Percentiles rank a stretch among this genome's conserved stretches.
phyloP scores from a whole-genome alignment of 2,888 invertebrate genomes.

The Idaea biselata region DNA sequence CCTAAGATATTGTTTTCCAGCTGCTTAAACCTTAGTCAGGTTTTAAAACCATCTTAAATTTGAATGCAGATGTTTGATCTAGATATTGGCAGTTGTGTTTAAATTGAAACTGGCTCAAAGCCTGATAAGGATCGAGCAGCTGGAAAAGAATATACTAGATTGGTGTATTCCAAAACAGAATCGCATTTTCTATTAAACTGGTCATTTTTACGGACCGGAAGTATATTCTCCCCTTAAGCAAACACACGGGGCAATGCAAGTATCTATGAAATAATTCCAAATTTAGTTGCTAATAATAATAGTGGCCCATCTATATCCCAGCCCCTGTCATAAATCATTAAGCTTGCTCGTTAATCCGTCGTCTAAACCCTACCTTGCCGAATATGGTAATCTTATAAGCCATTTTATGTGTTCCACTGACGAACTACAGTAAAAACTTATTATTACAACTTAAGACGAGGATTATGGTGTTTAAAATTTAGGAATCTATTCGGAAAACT shows the following conservation, averaged over 20 bases:
- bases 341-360: neutral
- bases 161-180: too few relatives aligned
- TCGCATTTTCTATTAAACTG: too few relatives aligned
- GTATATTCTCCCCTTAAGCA: neutral
- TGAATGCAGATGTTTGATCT: too few relatives aligned
- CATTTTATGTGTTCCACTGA: conserved; percentile 1
- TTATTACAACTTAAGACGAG: neutral
- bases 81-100: too few relatives aligned
- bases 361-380: neutral
- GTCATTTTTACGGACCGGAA: too few relatives aligned
- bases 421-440: conserved; percentile 1
- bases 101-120: too few relatives aligned
- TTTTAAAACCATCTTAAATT: too few relatives aligned
- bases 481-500: neutral
- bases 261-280: neutral
- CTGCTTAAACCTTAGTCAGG: too few relatives aligned
- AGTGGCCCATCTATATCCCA: neutral
- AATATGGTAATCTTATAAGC: neutral
- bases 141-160: too few relatives aligned
- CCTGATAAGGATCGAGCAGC: too few relatives aligned
- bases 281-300: neutral
- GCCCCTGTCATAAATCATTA: neutral
- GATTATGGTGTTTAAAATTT: neutral
- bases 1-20: too few relatives aligned
- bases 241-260: neutral